A percentile compares a stretch with the other conserved stretches of the same genome.
Evolutionary conservation across 2,113 vertebrate species (phyloP).

Genomic region (Seriola rivoliana): DNA sequence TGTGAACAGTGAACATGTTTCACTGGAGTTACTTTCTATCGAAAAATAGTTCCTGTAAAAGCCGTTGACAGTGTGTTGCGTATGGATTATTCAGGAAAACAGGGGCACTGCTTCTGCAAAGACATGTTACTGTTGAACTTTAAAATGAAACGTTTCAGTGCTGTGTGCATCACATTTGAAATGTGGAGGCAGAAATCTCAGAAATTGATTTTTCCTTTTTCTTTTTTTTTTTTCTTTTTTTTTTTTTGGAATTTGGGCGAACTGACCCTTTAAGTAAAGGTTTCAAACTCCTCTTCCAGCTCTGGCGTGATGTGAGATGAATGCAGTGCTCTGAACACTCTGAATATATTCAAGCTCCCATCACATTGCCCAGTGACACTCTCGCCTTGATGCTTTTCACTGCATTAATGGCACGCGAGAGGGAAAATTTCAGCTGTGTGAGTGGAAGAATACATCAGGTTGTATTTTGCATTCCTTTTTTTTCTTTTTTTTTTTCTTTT

Average conservation of each 20-base stretch:
- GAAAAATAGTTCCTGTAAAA: neutral
- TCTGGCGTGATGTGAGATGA: neutral
- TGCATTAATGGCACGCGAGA: constrained; percentile 50
- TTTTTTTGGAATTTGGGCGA: neutral
- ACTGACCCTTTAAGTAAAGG: constrained; percentile 9
- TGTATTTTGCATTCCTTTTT: neutral
- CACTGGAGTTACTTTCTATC: neutral
- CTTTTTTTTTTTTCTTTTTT: too few species aligned
- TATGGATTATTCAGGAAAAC: neutral
- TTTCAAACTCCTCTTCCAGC: neutral
- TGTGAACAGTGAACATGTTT: neutral
- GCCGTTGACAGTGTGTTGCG: neutral
- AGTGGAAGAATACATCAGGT: constrained; percentile 35
- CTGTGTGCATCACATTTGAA: neutral
- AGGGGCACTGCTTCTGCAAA: neutral
- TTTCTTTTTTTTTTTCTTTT: neutral
- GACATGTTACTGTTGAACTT: neutral
- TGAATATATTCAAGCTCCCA: constrained; percentile 20
- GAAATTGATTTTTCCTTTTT: neutral
- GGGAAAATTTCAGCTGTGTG: constrained; percentile 37
- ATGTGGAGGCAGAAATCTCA: neutral
- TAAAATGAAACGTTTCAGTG: neutral
- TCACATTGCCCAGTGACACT: constrained; percentile 21
- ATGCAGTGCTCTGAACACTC: constrained; percentile 5
- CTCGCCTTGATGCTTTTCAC: constrained; percentile 47